Evolutionary conservation across 2,888 invertebrate species (phyloP), one percentile per base, ranked within the genome.

Genomic region (Idaea aversata): DNA sequence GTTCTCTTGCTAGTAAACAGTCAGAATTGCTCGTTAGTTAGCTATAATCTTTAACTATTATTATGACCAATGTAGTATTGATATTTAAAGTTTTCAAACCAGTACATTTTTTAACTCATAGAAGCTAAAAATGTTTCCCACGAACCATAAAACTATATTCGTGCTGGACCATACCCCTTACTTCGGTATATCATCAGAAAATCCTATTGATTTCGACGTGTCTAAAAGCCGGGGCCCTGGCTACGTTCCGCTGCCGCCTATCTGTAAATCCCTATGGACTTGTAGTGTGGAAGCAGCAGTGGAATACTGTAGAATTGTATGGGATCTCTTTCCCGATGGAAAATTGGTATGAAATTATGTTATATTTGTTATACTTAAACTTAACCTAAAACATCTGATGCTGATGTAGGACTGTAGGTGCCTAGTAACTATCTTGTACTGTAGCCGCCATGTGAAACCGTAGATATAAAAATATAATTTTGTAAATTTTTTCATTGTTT

Each of bases 251-350:
- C 91, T 97, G 60, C 95, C 96, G 5, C 97, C 98, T 1, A 96
- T 99, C 69, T 96, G 96, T 70, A 99, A 99, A 88, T 97, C 98
- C 0, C 86, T 99, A 64, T 99, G 99, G 99, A 99, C 99, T 0
- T 98, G 97, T 80, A 97, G 97, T 73, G 97, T 99, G 0, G 99
- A 99, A 93, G 97, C 98, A 1, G 96, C 98, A 0, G 95, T 99
- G 67, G 99, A 99, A 88, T 99, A 99, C 84, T 98, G 98, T 78
- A 95, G 99, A 34, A 97, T 99, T 75, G 97, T 98, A 0, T 98
- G 98, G 97, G 99, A 99, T 88, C 93, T 99, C n/a, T 99, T 98
- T 93, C 98, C 99, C 0, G 95, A 95, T 67, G 97, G 96, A 68
- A 97, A 98, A 93, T 88, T 98, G 88, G 97, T 97, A 93, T 85